Base-by-base conservation (phyloP, 1,140 invertebrate species). In the Schlechtendalia chinensis region DNA sequence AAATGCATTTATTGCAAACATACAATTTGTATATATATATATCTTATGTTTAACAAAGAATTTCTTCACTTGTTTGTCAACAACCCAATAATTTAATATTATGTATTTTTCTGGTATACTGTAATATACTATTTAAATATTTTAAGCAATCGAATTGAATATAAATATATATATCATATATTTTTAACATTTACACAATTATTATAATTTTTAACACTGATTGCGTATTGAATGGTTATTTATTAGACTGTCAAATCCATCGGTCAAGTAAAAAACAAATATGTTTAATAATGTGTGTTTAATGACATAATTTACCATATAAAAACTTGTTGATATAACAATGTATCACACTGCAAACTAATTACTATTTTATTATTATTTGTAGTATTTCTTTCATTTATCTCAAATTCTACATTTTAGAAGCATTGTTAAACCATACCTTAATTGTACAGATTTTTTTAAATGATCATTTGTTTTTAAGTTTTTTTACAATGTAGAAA, bases 271-370 rank as follows among this genome's bases (percentile, higher is more conserved):
- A 39, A 65, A 5, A 5, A 67, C 19, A 67, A 19, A 11, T 4
- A 22, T 22, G 19, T 19, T 29, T 11, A 10, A 12, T 5, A 67
- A 14, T 22, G 16, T 45, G 5, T 67, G 32, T 45, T n/a, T n/a
- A 39, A 45, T 17, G 39, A 39, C n/a, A 45, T 65, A 29, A 45
- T 67, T 67, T 67, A 11, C 39, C 63, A 14, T 45, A 67, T 67
- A 67, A 67, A 67, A 67, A 65, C 16, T 32, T 65, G 19, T 67
- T 45, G 63, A 67, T 67, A 67, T 45, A 22, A 39, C 63, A n/a
- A 45, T 67, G 63, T 67, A 45, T 67, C 63, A 45, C 19, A 39
- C n/a, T n/a, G n/a, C 39, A 16, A 5, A 45, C 32, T 4, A 39
- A 39, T 8, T 39, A 39, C 32, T 3, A 39, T 39, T 39, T 39